Base-by-base conservation (phyloP, 2,113 vertebrate species). In the Lynx canadensis region DNA sequence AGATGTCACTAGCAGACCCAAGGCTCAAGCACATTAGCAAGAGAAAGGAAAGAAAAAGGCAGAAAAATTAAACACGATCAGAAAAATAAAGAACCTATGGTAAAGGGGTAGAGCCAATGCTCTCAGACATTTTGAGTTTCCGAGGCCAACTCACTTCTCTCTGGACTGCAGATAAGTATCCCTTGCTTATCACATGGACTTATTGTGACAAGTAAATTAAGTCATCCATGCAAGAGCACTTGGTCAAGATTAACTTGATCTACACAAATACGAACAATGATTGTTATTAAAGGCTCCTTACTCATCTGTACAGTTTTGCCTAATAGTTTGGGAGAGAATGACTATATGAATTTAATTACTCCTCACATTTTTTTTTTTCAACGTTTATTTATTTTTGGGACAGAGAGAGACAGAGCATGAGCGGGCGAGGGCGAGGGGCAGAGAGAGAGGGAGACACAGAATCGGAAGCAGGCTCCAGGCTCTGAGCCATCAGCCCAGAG, bases 121-220 rank as follows among this genome's bases (percentile, higher is more conserved):
- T 65, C 74, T 83, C 11, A 29, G n/a, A 38, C 36, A 27, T 71
- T 96, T 3, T 78, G 15, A 66, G 36, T 71, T 94, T 94, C n/a
- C 41, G 85, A 95, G 2, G 18, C 19, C 21, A 95, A 27, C 7
- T 92, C 80, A 74, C 31, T 92, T 95, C 45, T 82, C 83, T 84
- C 68, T 71, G 48, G 23, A 71, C 84, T 88, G 12, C 27, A 50
- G 29, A 11, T 60, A 94, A 38, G 10, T 38, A 73, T 79, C 2
- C 89, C 36, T 48, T 48, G 41, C 15, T 57, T 7, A 92, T 16
- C 71, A 95, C n/a, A 86, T 0, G n/a, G n/a, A 89, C 36, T n/a
- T 87, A 25, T 14, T 69, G n/a, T 68, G 48, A 82, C 80, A 82
- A 82, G 15, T 71, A 84, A 91, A 96, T 85, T 71, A 92, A n/a